Evolutionary conservation across 2,113 vertebrate genomes (phyloP), one percentile per base, ranked within the genome.

Genomic region (Epinephelus moara): DNA sequence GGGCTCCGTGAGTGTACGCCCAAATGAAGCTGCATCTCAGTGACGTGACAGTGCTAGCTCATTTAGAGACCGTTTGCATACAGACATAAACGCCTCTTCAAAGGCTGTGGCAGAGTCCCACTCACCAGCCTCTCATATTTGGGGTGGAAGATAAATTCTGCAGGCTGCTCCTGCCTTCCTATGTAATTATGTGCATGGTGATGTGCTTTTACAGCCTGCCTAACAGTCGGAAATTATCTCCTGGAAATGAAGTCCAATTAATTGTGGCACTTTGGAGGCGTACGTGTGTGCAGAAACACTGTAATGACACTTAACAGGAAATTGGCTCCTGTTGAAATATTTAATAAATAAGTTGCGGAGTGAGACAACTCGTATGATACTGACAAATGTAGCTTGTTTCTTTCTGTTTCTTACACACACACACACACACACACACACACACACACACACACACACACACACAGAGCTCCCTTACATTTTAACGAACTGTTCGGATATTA

Each of bases 181-280:
- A 84, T 94, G 92, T 95, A 95, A 95, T 95, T 95, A 95, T 88
- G 90, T 89, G 92, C 83, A 78, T 80, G 88, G 94, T 92, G 91
- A 94, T 94, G 93, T 93, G 92, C 91, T 93, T 95, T 95, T 95
- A 95, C 94, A 94, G 94, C 89, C 94, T 94, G 92, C 92, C 93
- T 95, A 94, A 94, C 92, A 92, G 94, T 93, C 90, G 90, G 92
- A 94, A 94, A 96, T 95, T 85, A 96, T 95, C 94, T 94, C 88
- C 88, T 79, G 91, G 93, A 95, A 94, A 94, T 95, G 90, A 95
- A 94, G 92, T 93, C 93, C 94, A 95, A 95, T 96, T 95, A 96
- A 95, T 96, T 94, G 91, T 94, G 91, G 89, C 93, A 95, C 92
- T 93, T 95, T 91, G 88, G 85, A 89, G 90, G 87, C 85, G 77